Evolutionary conservation across 2,797 vertebrate species (phyloP), one percentile per base, ranked within the genome.

Genomic region (Chelonia mydas): DNA sequence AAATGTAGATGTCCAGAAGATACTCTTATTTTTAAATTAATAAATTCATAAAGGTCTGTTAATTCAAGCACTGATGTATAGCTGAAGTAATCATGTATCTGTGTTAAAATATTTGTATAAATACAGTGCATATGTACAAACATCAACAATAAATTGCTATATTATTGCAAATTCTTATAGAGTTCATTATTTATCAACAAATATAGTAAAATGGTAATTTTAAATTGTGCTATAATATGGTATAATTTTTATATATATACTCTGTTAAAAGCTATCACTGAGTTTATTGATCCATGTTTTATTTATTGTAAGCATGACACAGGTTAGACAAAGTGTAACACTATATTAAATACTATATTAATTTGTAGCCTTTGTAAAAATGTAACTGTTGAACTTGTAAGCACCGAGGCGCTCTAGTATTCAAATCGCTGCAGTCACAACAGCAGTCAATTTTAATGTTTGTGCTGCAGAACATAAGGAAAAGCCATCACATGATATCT

Each of bases 21-120:
- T 96, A 77, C 49, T 95, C 92, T 94, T 95, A 95, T 93, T 96
- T 96, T 97, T 95, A 95, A 97, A 97, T 97, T 97, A 97, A 97
- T 96, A 96, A 96, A 96, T 93, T 93, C 95, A 94, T 83, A 91
- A 96, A 96, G 95, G 80, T 94, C 89, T 95, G 95, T 97, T 96
- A 97, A 96, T 94, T 97, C 88, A 92, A 91, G 92, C 57, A 94
- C 65, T 96, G 28, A 68, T 96, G 94, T 92, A 93, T 95, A 86
- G 92, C 90, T 93, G 83, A 97, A 94, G 94, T 94, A 92, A 93
- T 31, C 72, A 51, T 12, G 76, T 90, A 89, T 81, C 72, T 90
- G n/a, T 65, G 9, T 79, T 94, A 94, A 96, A 88, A 96, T 81
- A 72, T 87, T 92, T 96, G 55, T 83, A 76, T 94, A 93, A 96